Percentiles rank a stretch among this genome's conserved stretches.
Evolutionary conservation across 2,797 vertebrate genomes (phyloP).

Genomic region (Coregonus suidteri): DNA sequence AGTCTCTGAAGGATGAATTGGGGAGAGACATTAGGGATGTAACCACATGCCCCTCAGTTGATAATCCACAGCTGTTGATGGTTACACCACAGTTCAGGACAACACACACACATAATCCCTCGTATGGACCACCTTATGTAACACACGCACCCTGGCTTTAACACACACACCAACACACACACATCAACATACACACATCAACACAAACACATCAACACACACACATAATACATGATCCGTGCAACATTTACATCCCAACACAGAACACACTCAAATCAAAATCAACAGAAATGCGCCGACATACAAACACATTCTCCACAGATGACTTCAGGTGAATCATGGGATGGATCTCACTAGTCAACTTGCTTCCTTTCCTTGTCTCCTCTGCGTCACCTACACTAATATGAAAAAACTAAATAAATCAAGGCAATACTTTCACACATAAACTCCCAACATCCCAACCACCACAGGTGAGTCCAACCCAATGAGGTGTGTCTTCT

Average conservation of each 20-base stretch:
- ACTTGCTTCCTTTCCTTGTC: too few relatives aligned
- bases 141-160: background rate
- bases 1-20: slow-evolving; percentile 17
- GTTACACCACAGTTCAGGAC: slow-evolving; percentile 24
- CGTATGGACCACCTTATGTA: background rate
- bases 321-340: too few relatives aligned
- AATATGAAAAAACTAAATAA: too few relatives aligned
- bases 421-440: background rate
- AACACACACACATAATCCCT: background rate
- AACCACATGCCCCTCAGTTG: slow-evolving; percentile 11
- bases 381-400: too few relatives aligned
- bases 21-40: slow-evolving; percentile 10
- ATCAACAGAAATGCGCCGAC: too few relatives aligned
- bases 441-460: background rate
- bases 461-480: background rate
- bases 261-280: too few relatives aligned
- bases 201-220: slow-evolving; percentile 15
- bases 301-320: background rate
- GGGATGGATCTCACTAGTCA: too few relatives aligned
- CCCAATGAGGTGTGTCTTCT: background rate
- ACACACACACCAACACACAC: too few relatives aligned
- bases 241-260: too few relatives aligned
- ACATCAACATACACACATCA: slow-evolving; percentile 6
- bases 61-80: slow-evolving; percentile 37
- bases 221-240: too few relatives aligned